Evolutionary conservation across 2,888 invertebrate genomes (phyloP).

Genomic region (Melikaiella ostensackeni): DNA sequence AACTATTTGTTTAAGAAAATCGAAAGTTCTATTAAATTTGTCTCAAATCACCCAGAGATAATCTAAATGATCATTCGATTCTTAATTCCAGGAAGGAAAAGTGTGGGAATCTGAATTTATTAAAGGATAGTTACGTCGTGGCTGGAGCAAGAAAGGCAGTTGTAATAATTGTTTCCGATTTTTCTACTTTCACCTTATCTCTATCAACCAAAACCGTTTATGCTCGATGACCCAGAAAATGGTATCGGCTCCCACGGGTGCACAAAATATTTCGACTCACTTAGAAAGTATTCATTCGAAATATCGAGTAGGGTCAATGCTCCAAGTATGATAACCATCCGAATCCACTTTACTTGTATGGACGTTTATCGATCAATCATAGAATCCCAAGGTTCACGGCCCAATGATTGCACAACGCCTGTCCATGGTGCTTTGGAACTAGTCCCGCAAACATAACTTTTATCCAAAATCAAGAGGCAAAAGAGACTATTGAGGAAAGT

Average conservation of each 20-base stretch:
- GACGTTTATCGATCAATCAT: slow-evolving; percentile 6
- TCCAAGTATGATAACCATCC: slow-evolving; percentile 8
- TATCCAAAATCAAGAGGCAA: neutral
- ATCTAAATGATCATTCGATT: neutral
- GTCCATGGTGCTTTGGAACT: slow-evolving; percentile 16
- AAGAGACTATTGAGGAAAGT: slow-evolving; percentile 43
- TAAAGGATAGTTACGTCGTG: neutral
- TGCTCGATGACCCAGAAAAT: slow-evolving; percentile 23
- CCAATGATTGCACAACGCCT: slow-evolving; percentile 29
- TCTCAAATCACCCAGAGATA: neutral
- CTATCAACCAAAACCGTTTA: slow-evolving; percentile 12
- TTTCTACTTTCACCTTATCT: slow-evolving; percentile 39
- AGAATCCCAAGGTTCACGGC: slow-evolving; percentile 24
- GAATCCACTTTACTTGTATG: neutral
- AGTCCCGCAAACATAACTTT: neutral
- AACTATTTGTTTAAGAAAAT: too few species aligned
- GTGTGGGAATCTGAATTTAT: slow-evolving; percentile 25
- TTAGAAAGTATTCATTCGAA: slow-evolving; percentile 28
- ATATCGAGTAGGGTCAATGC: slow-evolving; percentile 29
- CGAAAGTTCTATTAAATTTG: too few species aligned
- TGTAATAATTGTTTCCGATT: slow-evolving; percentile 29
- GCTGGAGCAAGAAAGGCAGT: slow-evolving; percentile 19
- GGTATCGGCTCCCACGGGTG: slow-evolving; percentile 20
- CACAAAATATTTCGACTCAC: slow-evolving; percentile 13
- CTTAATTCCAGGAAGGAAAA: neutral